Evolutionary conservation across 2,888 invertebrate genomes (phyloP).

Genomic region (Ochlodes sylvanus): DNA sequence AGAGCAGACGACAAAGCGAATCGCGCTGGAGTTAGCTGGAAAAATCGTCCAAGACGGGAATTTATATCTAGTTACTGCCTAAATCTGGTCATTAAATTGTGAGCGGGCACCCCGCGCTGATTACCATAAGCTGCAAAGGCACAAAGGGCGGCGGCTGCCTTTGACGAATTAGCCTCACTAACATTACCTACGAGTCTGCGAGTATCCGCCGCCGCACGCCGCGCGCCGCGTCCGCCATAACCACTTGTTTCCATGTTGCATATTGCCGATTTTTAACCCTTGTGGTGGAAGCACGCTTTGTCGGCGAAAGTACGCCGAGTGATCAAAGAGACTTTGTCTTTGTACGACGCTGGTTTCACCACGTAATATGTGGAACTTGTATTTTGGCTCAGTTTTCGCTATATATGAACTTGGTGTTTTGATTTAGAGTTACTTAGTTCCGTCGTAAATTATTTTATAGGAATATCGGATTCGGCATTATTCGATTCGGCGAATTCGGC

Average conservation of each 20-base stretch:
- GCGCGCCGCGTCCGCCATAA: slow-evolving; percentile 33
- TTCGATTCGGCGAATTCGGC: no score
- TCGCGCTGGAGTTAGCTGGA: neutral
- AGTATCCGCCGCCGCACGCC: slow-evolving; percentile 26
- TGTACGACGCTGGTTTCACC: slow-evolving; percentile 23
- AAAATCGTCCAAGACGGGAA: slow-evolving; percentile 19
- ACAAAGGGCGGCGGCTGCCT: slow-evolving; percentile 76
- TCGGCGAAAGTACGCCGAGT: slow-evolving; percentile 35
- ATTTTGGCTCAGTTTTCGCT: neutral
- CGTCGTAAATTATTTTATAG: no score
- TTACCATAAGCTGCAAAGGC: slow-evolving; percentile 73
- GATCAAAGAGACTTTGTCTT: slow-evolving; percentile 38
- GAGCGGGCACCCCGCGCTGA: slow-evolving; percentile 64
- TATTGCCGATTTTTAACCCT: slow-evolving; percentile 43
- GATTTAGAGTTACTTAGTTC: neutral
- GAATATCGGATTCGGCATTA: no score
- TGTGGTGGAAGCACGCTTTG: slow-evolving; percentile 36
- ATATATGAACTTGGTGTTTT: slow-evolving; percentile 2
- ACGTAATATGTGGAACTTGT: slow-evolving; percentile 29
- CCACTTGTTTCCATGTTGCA: slow-evolving; percentile 40
- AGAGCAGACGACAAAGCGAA: slow-evolving; percentile 1
- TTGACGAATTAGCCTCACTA: slow-evolving; percentile 80
- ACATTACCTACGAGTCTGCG: slow-evolving; percentile 61
- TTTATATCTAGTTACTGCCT: slow-evolving; percentile 42
- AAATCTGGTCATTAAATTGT: slow-evolving; percentile 66